phyloP scores from a whole-genome alignment of 2,797 vertebrate genomes.

The Argya squamiceps region DNA sequence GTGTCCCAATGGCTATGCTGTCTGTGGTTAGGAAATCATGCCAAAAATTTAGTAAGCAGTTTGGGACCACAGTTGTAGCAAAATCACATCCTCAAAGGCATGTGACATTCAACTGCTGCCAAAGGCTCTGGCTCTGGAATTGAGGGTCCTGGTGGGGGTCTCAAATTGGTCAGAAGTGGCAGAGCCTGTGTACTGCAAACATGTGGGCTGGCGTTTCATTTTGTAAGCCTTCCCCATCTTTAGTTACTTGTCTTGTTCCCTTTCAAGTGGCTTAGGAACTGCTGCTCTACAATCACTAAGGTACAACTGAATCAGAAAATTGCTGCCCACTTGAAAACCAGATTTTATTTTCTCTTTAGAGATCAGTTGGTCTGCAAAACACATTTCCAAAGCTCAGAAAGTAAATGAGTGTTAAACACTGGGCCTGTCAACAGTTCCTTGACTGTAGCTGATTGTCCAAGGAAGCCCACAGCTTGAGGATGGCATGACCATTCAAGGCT shows the following conservation, averaged over 20 bases:
- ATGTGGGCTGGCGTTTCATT: neutral
- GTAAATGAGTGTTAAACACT: neutral
- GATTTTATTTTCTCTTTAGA: neutral
- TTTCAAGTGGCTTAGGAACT: neutral
- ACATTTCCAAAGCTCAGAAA: neutral
- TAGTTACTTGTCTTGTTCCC: neutral
- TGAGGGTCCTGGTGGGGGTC: neutral
- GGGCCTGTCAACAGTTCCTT: neutral
- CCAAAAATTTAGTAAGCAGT: neutral
- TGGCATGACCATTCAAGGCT: rapidly evolving
- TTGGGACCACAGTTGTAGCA: neutral
- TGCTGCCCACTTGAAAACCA: neutral
- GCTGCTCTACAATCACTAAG: neutral
- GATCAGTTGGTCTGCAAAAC: neutral
- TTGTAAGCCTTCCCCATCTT: neutral
- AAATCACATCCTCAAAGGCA: neutral
- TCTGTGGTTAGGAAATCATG: neutral
- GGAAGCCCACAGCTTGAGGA: neutral
- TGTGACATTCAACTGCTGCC: neutral
- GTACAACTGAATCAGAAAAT: neutral
- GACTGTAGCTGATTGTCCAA: neutral
- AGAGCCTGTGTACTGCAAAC: rapidly evolving
- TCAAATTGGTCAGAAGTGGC: neutral
- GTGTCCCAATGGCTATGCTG: neutral
- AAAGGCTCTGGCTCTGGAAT: neutral